Percentiles rank a stretch among this genome's conserved stretches.
Evolutionary conservation across 2,113 vertebrate species (phyloP).

Genomic region (Piprites chloris): DNA sequence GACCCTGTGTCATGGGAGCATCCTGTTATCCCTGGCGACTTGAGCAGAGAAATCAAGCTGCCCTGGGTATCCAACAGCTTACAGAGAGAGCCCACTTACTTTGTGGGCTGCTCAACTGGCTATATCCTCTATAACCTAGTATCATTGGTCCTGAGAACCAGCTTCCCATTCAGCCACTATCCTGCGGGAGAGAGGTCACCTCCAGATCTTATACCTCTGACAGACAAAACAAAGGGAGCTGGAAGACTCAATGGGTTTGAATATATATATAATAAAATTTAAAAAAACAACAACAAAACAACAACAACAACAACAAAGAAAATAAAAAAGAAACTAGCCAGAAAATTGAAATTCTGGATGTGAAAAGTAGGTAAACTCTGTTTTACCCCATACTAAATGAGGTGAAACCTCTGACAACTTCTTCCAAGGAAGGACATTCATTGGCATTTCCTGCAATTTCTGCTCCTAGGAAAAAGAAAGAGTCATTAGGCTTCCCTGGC

Average conservation of each 20-base stretch:
- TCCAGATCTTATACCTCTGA: not conserved
- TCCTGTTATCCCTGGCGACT: slow-evolving; percentile 6
- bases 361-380: not conserved
- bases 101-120: not conserved
- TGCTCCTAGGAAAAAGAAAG: not conserved
- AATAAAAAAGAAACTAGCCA: not conserved
- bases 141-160: not conserved
- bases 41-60: not conserved
- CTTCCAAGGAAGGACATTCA: not conserved
- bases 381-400: not conserved
- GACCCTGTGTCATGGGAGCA: slow-evolving; percentile 21
- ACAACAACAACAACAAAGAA: too few relatives aligned
- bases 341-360: not conserved
- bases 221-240: not conserved
- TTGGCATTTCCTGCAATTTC: not conserved
- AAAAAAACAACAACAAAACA: not conserved
- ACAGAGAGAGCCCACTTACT: not conserved
- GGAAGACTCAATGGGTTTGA: not conserved
- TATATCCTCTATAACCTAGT: not conserved
- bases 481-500: not conserved
- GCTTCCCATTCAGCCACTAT: not conserved
- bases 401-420: not conserved
- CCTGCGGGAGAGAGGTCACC: not conserved
- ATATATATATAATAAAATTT: not conserved
- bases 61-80: not conserved